A percentile compares a stretch with the other conserved stretches of the same genome.
phyloP scores from a whole-genome alignment of 2,888 invertebrate species.

The Myathropa florea region DNA sequence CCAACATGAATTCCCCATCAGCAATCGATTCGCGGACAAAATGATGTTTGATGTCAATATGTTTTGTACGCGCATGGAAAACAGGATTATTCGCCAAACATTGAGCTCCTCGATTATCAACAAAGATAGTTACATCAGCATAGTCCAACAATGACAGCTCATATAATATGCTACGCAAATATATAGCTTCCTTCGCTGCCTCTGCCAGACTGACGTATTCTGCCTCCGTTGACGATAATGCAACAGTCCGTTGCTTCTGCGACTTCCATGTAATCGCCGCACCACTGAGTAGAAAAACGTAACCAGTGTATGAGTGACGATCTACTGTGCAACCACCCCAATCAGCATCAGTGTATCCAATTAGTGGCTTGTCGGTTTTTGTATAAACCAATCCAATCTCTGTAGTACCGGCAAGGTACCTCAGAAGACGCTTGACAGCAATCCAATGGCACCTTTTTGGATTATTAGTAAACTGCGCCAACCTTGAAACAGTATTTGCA shows the following conservation, averaged over 20 bases:
- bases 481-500: conserved; percentile 10
- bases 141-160: conserved; percentile 19
- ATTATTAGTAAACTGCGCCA: background rate
- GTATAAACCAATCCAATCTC: conserved; percentile 8
- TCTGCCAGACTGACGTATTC: conserved; percentile 22
- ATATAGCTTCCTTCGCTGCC: conserved; percentile 23
- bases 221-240: conserved; percentile 22
- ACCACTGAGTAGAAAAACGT: conserved; percentile 15
- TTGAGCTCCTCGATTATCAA: conserved; percentile 48
- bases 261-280: conserved; percentile 17
- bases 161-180: conserved; percentile 23
- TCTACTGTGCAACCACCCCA: conserved; percentile 48
- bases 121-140: conserved; percentile 26
- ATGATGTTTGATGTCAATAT: conserved; percentile 51
- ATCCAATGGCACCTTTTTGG: conserved; percentile 19
- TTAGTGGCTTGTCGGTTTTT: conserved; percentile 17
- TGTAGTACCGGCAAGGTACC: conserved; percentile 38
- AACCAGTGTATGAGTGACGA: conserved; percentile 51
- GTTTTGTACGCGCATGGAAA: conserved; percentile 39
- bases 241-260: conserved; percentile 14
- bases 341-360: conserved; percentile 60
- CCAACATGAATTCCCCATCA: background rate
- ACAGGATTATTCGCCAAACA: conserved; percentile 45
- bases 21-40: background rate
- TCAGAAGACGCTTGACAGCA: conserved; percentile 14